Base-by-base conservation (phyloP, 2,888 invertebrate species). In the Hydrotaea cyrtoneurina region DNA sequence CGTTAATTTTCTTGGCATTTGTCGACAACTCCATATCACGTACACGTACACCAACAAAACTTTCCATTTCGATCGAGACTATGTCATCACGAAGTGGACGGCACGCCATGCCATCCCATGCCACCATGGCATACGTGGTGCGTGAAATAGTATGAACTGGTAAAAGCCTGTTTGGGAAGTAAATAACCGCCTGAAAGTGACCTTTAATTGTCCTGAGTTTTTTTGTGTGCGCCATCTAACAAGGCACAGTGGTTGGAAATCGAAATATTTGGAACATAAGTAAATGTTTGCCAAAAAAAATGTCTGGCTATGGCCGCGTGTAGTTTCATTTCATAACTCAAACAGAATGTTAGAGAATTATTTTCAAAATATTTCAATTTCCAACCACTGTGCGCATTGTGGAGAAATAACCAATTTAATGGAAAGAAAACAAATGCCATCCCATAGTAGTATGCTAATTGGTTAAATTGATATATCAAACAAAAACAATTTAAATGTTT, bases 381-480 rank as follows among this genome's bases (percentile, higher is more conserved):
- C 46, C 23, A 59, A 39, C 39, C n/a, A n/a, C n/a, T n/a, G n/a
- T n/a, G n/a, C n/a, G n/a, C n/a, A 5, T 15, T 13, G n/a, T 15
- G 50, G 2, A 2, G n/a, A 50, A 50, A 13, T 2, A 50, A 3
- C 2, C 13, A 50, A 15, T 13, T n/a, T 0, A 50, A 15, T 50
- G n/a, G 50, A 7, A 50, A 50, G n/a, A 13, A 15, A 50, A 50
- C 50, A 50, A 4, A 50, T n/a, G n/a, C 50, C 50, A 50, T 50
- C 1, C 50, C 50, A 50, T 55, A 5, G 39, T 57, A 43, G 8
- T 17, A 57, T 73, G 73, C 13, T 72, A 73, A 73, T 73, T 73
- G 57, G 43, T 57, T 39, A 73, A 57, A 73, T 73, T 73, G 57
- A 73, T 73, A 73, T 73, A 15, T 21, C 15, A 73, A 21, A 57